phyloP scores from a whole-genome alignment of 2,888 invertebrate species.

The Eueremaeus valkanovi region DNA sequence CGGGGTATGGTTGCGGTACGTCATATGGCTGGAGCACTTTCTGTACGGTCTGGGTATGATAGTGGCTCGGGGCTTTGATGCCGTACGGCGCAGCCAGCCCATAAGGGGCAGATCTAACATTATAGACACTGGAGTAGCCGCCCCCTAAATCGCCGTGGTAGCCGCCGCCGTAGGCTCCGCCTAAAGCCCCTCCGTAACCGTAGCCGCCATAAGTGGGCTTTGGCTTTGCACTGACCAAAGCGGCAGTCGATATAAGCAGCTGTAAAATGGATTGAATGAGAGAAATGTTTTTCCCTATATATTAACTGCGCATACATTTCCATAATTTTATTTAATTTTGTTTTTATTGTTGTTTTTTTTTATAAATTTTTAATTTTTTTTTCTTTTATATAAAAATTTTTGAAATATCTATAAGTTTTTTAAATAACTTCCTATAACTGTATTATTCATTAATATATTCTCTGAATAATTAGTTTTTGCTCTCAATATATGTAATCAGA shows the following conservation, averaged over 20 bases:
- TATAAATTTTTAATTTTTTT: too few species aligned
- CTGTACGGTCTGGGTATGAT: constrained; percentile 1
- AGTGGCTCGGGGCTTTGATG: background rate
- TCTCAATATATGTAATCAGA: too few species aligned
- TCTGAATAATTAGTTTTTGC: background rate
- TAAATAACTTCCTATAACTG: background rate
- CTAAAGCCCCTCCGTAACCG: background rate
- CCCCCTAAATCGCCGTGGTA: too few species aligned
- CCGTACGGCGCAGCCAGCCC: background rate
- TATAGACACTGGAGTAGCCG: too few species aligned
- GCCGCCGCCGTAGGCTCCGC: too few species aligned
- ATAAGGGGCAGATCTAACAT: background rate
- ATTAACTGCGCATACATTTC: too few species aligned
- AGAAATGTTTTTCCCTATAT: background rate
- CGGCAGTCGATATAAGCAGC: constrained; percentile 1
- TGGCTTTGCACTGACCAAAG: constrained; percentile 7
- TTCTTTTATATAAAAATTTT: background rate
- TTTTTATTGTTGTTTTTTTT: background rate
- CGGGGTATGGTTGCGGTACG: constrained; percentile 23
- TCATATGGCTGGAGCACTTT: constrained; percentile 32
- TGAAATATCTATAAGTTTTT: background rate
- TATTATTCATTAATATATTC: constrained; percentile 1
- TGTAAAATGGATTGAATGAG: background rate
- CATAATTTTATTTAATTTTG: too few species aligned
- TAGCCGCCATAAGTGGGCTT: constrained; percentile 27